Conservation (phyloP, 2,113 vertebrate genomes). For the Chloroceryle aenea region DNA sequence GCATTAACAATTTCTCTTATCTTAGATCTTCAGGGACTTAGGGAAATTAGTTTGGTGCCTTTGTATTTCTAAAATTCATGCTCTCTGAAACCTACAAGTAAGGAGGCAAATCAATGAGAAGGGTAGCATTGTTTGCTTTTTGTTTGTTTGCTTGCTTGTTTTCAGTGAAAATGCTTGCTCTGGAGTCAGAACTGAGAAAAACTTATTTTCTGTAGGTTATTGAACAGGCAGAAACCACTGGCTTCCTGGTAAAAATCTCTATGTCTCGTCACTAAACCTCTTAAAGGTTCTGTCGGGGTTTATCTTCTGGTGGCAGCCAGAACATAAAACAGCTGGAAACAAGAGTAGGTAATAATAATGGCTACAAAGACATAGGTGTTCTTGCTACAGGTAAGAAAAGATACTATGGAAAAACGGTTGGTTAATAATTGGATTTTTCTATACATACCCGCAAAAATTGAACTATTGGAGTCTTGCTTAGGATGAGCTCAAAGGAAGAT, state of each 20-base stretch:
- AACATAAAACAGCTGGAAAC: not conserved
- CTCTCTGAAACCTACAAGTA: not conserved
- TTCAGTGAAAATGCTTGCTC: not conserved
- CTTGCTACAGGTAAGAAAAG: not conserved
- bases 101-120: not conserved
- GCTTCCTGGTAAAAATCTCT: not conserved
- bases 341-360: not conserved
- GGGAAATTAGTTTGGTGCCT: not conserved
- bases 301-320: not conserved
- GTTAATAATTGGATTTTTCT: constrained; percentile 25
- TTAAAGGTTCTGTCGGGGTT: not conserved
- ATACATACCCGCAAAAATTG: not conserved
- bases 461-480: not conserved
- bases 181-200: not conserved
- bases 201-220: not conserved
- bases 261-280: not conserved
- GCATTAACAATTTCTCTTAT: not conserved
- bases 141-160: not conserved
- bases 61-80: not conserved
- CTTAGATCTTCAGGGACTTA: not conserved
- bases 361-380: not conserved
- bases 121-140: not conserved
- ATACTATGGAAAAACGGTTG: not conserved
- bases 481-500: not conserved
- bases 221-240: not conserved